Percentiles rank a stretch among this genome's conserved stretches.
phyloP scores from a whole-genome alignment of 23 tunicate genomes.

The Styela clava region DNA sequence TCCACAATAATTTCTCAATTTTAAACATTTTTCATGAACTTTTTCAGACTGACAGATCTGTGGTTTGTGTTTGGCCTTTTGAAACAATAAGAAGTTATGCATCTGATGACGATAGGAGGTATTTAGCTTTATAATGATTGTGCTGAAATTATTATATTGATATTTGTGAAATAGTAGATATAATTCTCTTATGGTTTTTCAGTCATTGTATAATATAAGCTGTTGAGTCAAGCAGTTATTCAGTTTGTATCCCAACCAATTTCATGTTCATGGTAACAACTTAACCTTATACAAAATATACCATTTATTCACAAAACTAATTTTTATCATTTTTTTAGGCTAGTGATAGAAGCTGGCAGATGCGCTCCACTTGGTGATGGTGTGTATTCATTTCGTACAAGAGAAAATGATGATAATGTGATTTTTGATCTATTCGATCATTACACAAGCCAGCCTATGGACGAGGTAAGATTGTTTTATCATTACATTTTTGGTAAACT shows the following conservation, averaged over 20 bases:
- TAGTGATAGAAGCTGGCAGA: slow-evolving; percentile 28
- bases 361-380: slow-evolving; percentile 44
- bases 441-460: slow-evolving; percentile 24
- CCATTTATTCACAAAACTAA: no score
- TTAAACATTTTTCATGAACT: no score
- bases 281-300: no score
- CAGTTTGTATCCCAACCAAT: no score
- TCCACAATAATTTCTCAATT: no score
- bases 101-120: slow-evolving; percentile 28
- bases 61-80: slow-evolving; percentile 36
- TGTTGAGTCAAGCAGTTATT: no score
- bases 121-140: slow-evolving; percentile 2
- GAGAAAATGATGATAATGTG: slow-evolving; percentile 27
- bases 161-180: no score
- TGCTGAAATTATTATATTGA: no score
- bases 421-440: slow-evolving; percentile 38
- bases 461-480: neutral
- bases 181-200: no score
- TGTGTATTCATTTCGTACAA: slow-evolving; percentile 28
- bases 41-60: slow-evolving; percentile 31
- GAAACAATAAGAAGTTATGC: slow-evolving; percentile 31
- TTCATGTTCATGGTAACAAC: no score
- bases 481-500: neutral
- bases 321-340: neutral
- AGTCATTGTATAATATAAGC: no score